Conservation (phyloP, 2,113 vertebrate genomes). For the Coptodon rendalli region DNA sequence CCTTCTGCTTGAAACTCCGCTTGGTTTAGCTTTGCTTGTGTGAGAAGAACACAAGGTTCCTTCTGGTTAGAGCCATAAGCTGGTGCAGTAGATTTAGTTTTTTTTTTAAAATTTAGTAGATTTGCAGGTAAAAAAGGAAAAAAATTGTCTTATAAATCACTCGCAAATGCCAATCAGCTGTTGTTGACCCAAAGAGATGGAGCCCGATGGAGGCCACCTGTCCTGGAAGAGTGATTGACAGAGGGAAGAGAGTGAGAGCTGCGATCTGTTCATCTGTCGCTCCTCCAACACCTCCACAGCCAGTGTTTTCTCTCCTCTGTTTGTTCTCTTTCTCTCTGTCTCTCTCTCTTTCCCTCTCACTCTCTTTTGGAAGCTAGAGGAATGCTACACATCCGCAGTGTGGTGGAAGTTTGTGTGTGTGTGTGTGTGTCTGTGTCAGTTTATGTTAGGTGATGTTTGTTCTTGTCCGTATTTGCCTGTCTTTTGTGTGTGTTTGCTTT, state of each 20-base stretch:
- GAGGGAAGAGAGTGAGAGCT: not conserved
- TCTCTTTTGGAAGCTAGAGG: conserved; percentile 34
- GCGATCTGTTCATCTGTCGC: conserved; percentile 9
- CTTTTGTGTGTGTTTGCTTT: conserved; percentile 41
- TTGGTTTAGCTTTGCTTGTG: not conserved
- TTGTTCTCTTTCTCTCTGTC: conserved; percentile 20
- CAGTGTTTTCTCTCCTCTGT: conserved; percentile 27
- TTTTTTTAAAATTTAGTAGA: not conserved
- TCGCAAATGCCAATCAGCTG: not conserved
- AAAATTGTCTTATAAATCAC: not conserved
- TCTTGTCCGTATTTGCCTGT: conserved; percentile 17
- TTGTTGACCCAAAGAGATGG: not conserved
- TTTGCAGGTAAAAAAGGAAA: not conserved
- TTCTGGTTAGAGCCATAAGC: not conserved
- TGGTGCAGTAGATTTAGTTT: not conserved
- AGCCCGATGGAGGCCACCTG: not conserved
- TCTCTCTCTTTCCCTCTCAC: conserved; percentile 5
- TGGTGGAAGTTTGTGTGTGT: conserved; percentile 2
- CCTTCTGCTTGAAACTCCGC: not conserved
- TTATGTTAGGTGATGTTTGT: conserved; percentile 3
- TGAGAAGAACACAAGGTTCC: not conserved
- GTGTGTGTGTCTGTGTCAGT: not conserved
- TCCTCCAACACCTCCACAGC: conserved; percentile 6
- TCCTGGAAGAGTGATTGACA: conserved; percentile 13
- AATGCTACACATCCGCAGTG: conserved; percentile 58